Conservation (phyloP, 2,888 invertebrate genomes). For the Yponomeuta plumbellus region DNA sequence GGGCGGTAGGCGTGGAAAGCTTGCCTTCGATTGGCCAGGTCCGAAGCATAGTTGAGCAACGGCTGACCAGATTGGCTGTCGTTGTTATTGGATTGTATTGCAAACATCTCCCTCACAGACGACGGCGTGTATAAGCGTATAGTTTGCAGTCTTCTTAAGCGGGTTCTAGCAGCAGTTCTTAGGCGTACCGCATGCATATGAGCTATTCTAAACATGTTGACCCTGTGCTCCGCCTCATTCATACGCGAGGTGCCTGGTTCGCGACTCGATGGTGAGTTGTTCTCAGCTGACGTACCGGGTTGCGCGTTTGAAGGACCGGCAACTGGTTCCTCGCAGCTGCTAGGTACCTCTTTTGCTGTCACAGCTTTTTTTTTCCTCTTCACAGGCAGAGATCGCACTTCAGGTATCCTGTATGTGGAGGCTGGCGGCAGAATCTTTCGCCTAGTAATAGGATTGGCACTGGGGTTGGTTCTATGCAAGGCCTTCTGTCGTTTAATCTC, state of each 20-base stretch:
- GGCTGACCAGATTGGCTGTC: conserved; percentile 39
- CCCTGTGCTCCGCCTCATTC: conserved; percentile 53
- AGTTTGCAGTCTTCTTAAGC: conserved; percentile 59
- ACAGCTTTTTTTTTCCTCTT: conserved; percentile 26
- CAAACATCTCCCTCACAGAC: conserved; percentile 62
- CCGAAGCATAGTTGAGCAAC: conserved; percentile 31
- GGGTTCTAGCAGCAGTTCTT: conserved; percentile 56
- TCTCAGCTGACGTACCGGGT: conserved; percentile 29
- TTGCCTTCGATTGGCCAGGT: conserved; percentile 25
- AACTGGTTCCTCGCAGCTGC: conserved; percentile 45
- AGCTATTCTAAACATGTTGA: conserved; percentile 60
- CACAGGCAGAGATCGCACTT: conserved; percentile 46
- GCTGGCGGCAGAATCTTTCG: conserved; percentile 51
- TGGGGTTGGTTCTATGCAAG: conserved; percentile 60
- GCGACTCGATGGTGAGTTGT: conserved; percentile 27
- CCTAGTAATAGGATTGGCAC: conserved; percentile 53
- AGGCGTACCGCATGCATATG: conserved; percentile 60
- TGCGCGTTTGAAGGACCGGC: conserved; percentile 44
- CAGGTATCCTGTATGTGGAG: conserved; percentile 56
- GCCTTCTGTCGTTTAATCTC: conserved; percentile 60
- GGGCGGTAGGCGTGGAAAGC: conserved; percentile 41
- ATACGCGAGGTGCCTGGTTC: conserved; percentile 31
- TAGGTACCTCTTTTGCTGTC: conserved; percentile 28
- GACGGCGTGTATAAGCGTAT: conserved; percentile 64
- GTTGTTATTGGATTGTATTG: conserved; percentile 38